Percentiles rank a stretch among this genome's conserved stretches.
Conservation (phyloP, 2,797 vertebrate species). For the Galagoides demidoff region DNA sequence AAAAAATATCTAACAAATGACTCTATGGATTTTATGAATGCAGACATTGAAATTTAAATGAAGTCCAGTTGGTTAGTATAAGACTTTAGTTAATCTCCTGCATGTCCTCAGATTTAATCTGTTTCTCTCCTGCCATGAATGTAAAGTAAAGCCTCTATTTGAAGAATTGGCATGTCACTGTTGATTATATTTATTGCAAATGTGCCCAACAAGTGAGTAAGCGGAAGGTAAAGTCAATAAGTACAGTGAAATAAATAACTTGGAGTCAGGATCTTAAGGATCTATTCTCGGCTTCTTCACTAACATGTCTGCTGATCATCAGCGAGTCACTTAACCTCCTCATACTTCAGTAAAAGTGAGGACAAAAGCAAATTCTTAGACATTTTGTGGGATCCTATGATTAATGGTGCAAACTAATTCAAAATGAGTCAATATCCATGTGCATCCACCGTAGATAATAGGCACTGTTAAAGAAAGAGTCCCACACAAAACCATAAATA, state of each 20-base stretch:
- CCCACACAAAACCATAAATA: conserved; percentile 32
- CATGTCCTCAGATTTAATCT: not conserved
- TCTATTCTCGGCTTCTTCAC: conserved; percentile 64
- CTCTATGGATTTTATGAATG: not conserved
- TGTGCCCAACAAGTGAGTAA: conserved; percentile 60
- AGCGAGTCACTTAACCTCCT: conserved; percentile 69
- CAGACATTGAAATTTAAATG: conserved; percentile 18
- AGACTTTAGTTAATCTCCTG: not conserved
- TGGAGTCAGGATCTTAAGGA: conserved; percentile 55
- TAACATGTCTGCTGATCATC: conserved; percentile 55
- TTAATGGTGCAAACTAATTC: conserved; percentile 64
- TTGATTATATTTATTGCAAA: conserved; percentile 71
- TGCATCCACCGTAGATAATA: conserved; percentile 32
- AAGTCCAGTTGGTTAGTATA: not conserved
- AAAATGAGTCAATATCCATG: conserved; percentile 53
- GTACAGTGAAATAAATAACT: conserved; percentile 71
- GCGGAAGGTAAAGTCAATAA: conserved; percentile 72
- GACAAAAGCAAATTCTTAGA: conserved; percentile 54
- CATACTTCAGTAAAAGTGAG: conserved; percentile 48
- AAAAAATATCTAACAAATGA: not conserved
- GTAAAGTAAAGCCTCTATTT: conserved; percentile 44
- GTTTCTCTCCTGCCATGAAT: not conserved
- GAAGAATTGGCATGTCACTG: conserved; percentile 34
- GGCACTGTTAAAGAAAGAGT: conserved; percentile 56
- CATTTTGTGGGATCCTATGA: conserved; percentile 53